Conservation (phyloP, 2,888 invertebrate genomes). For the Thymelicus sylvestris region DNA sequence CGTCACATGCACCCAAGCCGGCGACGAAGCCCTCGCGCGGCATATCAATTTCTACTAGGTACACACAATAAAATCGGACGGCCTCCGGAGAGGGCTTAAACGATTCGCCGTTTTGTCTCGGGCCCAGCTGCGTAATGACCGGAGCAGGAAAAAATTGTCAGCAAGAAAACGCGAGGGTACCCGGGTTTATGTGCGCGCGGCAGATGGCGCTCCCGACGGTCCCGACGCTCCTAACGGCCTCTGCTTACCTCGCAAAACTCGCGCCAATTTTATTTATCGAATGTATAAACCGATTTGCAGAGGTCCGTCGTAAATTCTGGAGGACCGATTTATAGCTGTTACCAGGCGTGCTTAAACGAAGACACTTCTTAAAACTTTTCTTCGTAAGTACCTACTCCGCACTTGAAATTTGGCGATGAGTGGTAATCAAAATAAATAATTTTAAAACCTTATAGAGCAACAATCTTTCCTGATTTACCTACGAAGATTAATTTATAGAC, state of each 20-base stretch:
- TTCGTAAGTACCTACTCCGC: conserved; percentile 41
- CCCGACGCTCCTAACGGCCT: conserved; percentile 79
- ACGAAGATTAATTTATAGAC: too few species aligned
- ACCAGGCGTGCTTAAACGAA: conserved; percentile 79
- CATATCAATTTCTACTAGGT: conserved; percentile 84
- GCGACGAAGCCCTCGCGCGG: conserved; percentile 69
- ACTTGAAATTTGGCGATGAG: conserved; percentile 28
- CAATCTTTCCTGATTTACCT: too few species aligned
- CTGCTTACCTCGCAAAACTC: conserved; percentile 84
- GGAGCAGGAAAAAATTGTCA: conserved; percentile 84
- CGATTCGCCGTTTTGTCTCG: conserved; percentile 85
- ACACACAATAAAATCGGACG: conserved; percentile 83
- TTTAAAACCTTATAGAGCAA: neutral
- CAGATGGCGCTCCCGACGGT: conserved; percentile 56
- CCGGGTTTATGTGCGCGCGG: conserved; percentile 81
- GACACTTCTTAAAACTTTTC: conserved; percentile 75
- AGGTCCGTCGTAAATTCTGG: conserved; percentile 81
- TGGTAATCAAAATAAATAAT: conserved; percentile 5
- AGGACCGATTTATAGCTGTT: conserved; percentile 82
- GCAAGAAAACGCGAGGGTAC: conserved; percentile 84
- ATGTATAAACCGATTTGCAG: conserved; percentile 85
- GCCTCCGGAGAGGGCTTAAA: conserved; percentile 84
- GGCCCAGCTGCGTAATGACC: conserved; percentile 85
- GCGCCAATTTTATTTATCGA: conserved; percentile 85
- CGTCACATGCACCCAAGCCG: conserved; percentile 60